A percentile compares a stretch with the other conserved stretches of the same genome.
phyloP scores from a whole-genome alignment of 2,797 vertebrate genomes.

The Varecia variegata region DNA sequence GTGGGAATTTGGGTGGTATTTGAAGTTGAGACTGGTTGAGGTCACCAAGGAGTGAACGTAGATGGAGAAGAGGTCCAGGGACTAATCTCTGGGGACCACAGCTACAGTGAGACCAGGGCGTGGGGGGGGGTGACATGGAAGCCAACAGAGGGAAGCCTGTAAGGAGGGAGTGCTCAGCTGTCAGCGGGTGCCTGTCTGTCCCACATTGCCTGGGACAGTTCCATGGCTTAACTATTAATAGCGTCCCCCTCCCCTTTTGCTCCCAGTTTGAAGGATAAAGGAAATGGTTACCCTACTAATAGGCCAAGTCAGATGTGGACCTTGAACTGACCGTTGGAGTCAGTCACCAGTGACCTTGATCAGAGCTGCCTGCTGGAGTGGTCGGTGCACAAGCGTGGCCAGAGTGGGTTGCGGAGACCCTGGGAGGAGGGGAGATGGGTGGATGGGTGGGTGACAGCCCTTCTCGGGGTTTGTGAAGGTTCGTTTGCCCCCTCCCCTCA shows the following conservation, averaged over 20 bases:
- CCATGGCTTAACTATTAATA: neutral
- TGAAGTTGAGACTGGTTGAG: neutral
- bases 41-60: accelerated
- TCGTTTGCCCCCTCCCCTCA: neutral
- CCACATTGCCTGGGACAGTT: neutral
- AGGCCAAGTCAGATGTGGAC: neutral
- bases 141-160: neutral
- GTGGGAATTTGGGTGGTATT: neutral
- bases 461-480: neutral
- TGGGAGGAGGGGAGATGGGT: neutral
- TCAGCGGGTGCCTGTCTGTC: neutral
- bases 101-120: neutral
- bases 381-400: neutral
- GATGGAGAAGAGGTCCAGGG: neutral
- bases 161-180: too few relatives aligned
- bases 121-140: neutral
- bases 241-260: neutral
- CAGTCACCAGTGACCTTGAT: neutral
- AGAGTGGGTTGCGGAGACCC: neutral
- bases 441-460: neutral
- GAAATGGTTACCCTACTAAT: neutral
- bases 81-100: neutral
- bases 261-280: neutral
- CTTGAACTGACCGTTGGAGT: neutral
- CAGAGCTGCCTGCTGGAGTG: neutral